phyloP scores from a whole-genome alignment of 2,113 vertebrate species.

The Perognathus longimembris region DNA sequence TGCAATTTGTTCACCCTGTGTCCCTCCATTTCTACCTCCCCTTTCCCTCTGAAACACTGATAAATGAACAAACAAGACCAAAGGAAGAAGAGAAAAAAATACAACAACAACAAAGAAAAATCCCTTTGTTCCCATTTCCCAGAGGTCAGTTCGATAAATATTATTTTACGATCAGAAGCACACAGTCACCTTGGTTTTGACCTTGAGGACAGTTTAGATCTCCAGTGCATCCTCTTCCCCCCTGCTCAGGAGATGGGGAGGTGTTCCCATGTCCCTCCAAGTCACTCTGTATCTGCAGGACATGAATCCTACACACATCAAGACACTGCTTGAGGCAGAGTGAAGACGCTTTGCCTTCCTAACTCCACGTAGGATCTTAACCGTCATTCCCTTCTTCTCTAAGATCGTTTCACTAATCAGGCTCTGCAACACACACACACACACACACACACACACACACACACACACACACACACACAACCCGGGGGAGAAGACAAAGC shows the following conservation, averaged over 20 bases:
- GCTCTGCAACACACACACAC: background rate
- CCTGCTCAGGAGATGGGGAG: background rate
- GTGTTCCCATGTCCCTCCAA: background rate
- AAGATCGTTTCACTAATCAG: background rate
- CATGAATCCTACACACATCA: background rate
- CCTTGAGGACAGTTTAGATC: background rate
- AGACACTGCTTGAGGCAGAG: background rate
- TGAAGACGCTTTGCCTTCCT: background rate
- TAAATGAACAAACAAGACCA: too few species aligned
- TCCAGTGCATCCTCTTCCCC: background rate
- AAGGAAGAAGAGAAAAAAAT: too few species aligned
- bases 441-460: background rate
- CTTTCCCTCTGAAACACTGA: too few species aligned
- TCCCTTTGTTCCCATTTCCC: too few species aligned
- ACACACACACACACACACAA: too few species aligned
- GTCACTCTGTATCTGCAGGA: background rate
- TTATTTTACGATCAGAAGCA: too few species aligned
- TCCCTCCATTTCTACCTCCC: too few species aligned
- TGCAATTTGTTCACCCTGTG: too few species aligned
- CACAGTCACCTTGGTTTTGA: background rate
- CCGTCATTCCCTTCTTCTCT: background rate
- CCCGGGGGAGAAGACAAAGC: background rate
- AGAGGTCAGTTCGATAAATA: too few species aligned
- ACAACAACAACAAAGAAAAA: too few species aligned
- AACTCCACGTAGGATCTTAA: background rate